Conservation (phyloP, 1,140 invertebrate species). For the Atta texana region DNA sequence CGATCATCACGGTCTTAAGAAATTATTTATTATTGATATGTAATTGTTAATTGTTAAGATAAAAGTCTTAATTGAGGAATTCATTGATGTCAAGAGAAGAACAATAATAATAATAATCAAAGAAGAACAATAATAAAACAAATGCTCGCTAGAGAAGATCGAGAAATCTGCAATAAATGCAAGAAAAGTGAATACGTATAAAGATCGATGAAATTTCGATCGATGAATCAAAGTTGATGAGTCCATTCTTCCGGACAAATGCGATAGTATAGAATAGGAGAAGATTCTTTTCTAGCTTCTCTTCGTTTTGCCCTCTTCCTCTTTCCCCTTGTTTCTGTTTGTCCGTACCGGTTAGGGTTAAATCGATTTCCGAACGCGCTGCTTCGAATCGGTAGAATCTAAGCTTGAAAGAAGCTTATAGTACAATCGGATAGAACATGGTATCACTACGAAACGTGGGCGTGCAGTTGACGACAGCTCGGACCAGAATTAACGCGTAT, state of each 20-base stretch:
- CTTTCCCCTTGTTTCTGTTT: conserved; percentile 18
- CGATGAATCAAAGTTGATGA: conserved; percentile 47
- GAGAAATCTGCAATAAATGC: background rate
- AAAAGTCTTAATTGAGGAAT: background rate
- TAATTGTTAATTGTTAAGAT: background rate
- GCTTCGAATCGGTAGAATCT: conserved; percentile 50
- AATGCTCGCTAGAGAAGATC: background rate
- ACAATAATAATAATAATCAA: background rate
- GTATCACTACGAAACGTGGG: conserved; percentile 23
- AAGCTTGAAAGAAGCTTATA: conserved; percentile 72
- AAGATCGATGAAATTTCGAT: conserved; percentile 45
- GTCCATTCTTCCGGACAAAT: conserved; percentile 38
- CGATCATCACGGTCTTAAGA: too few species aligned
- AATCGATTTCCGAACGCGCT: conserved; percentile 63
- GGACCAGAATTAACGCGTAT: conserved; percentile 52
- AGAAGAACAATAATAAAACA: background rate
- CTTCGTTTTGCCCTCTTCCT: too few species aligned
- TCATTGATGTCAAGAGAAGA: background rate
- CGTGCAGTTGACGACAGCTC: conserved; percentile 23
- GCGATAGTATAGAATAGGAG: conserved; percentile 25
- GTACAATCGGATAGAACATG: conserved; percentile 62
- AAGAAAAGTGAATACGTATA: background rate
- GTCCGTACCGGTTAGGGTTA: conserved; percentile 30
- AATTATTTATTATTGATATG: too few species aligned
- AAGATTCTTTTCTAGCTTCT: conserved; percentile 4